A percentile compares a stretch with the other conserved stretches of the same genome.
Conservation (phyloP, 1,140 invertebrate species). For the Stratiolaelaps scimitus region DNA sequence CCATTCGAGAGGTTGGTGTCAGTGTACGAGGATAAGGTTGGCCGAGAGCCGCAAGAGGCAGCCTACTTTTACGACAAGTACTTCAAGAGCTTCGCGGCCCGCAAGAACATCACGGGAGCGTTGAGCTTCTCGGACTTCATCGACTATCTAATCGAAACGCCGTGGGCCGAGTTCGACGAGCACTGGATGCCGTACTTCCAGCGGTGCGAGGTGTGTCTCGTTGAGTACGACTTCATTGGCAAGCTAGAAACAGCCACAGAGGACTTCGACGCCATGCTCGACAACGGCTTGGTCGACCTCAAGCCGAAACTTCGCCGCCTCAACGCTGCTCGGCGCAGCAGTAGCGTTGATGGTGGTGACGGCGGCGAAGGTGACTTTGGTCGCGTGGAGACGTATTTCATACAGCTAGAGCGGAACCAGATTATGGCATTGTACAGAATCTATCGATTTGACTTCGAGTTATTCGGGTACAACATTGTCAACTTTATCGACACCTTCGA, state of each 20-base stretch:
- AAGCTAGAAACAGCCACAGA: constrained; percentile 39
- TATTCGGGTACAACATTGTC: constrained; percentile 61
- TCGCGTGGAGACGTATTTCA: constrained; percentile 51
- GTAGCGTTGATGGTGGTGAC: too few relatives aligned
- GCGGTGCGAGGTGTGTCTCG: constrained; percentile 38
- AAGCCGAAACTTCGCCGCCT: constrained; percentile 8
- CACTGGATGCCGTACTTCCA: constrained; percentile 40
- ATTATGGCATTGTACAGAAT: constrained; percentile 53
- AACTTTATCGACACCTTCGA: constrained; percentile 25
- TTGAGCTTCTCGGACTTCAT: constrained; percentile 38
- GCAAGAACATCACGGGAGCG: constrained; percentile 24
- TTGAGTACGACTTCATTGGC: constrained; percentile 40
- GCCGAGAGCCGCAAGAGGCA: constrained; percentile 32
- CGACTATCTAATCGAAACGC: constrained; percentile 36
- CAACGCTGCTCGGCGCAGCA: neutral
- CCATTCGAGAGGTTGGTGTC: constrained; percentile 40
- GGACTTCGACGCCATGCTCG: constrained; percentile 37
- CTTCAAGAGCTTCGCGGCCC: constrained; percentile 16
- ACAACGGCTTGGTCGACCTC: constrained; percentile 30
- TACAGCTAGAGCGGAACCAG: constrained; percentile 48
- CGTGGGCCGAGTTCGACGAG: constrained; percentile 36
- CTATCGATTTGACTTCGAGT: constrained; percentile 59
- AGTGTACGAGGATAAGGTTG: constrained; percentile 38
- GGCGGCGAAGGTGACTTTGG: constrained; percentile 27
- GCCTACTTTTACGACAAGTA: constrained; percentile 35